Evolutionary conservation across 1,140 invertebrate species (phyloP).

Genomic region (Pentalonia nigronervosa): DNA sequence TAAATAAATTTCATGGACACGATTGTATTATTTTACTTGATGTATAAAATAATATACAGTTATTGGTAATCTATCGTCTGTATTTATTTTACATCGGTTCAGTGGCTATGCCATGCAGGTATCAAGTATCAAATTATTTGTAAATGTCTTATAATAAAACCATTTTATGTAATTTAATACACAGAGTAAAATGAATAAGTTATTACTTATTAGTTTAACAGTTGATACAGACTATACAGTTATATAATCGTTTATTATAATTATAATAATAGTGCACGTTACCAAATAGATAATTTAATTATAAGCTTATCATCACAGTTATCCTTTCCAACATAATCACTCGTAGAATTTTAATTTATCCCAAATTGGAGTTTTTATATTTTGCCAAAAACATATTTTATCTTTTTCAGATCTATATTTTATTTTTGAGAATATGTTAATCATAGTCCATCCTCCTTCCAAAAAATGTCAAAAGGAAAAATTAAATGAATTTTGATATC

Average conservation of each 20-base stretch:
- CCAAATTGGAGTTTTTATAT: background rate
- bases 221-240: background rate
- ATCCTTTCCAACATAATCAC: background rate
- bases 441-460: no score
- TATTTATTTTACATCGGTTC: background rate
- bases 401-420: background rate
- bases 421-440: background rate
- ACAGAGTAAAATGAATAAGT: background rate
- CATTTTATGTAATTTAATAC: background rate
- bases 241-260: background rate
- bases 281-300: background rate
- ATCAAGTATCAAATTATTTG: background rate
- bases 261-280: background rate
- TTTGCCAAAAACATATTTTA: background rate
- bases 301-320: background rate
- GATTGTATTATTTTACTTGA: background rate
- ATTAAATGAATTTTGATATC: background rate
- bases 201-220: background rate
- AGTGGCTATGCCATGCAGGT: background rate
- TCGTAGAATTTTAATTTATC: background rate
- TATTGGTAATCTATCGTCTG: background rate
- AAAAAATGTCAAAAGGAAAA: background rate
- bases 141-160: background rate
- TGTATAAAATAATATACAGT: background rate
- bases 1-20: background rate